Conservation (phyloP, 2,797 vertebrate genomes). For the Lacerta viridis region DNA sequence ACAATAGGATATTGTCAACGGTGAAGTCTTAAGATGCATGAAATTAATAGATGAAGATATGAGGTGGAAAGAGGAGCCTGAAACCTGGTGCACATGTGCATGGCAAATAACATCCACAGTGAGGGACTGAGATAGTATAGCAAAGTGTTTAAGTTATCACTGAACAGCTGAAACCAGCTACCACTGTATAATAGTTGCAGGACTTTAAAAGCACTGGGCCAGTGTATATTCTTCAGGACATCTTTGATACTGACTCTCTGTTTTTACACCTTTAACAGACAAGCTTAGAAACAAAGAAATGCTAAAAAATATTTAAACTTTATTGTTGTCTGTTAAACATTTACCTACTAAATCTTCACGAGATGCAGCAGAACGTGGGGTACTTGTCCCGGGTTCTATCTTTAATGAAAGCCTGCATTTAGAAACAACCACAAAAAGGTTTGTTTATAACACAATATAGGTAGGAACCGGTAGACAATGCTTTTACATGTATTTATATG, state of each 20-base stretch:
- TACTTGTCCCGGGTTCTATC: conserved; percentile 97
- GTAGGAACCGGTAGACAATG: background rate
- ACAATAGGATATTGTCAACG: background rate
- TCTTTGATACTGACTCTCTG: no score
- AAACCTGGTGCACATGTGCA: background rate
- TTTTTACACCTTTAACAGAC: background rate
- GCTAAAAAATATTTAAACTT: conserved; percentile 32
- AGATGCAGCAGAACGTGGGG: conserved; percentile 92
- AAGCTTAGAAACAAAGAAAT: conserved; percentile 35
- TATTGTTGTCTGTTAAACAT: conserved; percentile 59
- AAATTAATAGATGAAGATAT: background rate
- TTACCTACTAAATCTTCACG: conserved; percentile 95
- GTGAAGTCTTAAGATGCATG: background rate
- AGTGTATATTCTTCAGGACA: background rate
- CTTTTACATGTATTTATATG: background rate
- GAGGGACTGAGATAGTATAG: background rate
- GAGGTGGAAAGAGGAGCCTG: background rate
- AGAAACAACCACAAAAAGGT: conserved; percentile 69
- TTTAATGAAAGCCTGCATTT: conserved; percentile 92
- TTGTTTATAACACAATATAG: conserved; percentile 3
- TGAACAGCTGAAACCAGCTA: background rate
- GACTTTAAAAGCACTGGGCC: background rate
- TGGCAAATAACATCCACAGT: background rate
- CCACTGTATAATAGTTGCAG: background rate
- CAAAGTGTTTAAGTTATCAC: background rate